These are phyloP conservation scores for Morus bassanus DNA, from an alignment of 2,797 vertebrate species.

Conservation along the genomic window DNA sequence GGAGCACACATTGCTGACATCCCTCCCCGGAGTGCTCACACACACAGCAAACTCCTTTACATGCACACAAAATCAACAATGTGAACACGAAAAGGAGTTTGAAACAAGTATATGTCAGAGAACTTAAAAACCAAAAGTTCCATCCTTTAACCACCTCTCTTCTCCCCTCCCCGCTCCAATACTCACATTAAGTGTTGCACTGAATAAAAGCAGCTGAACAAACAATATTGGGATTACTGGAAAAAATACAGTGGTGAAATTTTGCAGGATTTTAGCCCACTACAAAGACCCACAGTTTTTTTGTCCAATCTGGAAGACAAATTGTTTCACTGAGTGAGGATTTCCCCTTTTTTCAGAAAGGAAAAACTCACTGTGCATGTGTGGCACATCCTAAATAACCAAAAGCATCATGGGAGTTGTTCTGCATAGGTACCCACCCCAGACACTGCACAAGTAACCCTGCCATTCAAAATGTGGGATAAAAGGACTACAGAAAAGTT, in stretches of 20 bases:
- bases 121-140: background rate
- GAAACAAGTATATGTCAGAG: background rate
- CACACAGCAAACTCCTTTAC: background rate
- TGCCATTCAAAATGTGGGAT: background rate
- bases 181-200: background rate
- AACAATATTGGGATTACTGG: conserved; percentile 27
- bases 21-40: background rate
- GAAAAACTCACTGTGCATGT: background rate
- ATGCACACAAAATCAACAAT: background rate
- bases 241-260: conserved; percentile 17
- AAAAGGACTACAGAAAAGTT: background rate
- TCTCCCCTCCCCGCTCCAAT: background rate
- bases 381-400: background rate
- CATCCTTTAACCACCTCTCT: background rate
- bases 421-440: background rate
- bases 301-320: conserved; percentile 24
- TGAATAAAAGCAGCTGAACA: conserved; percentile 51
- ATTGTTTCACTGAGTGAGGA: conserved; percentile 16
- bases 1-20: background rate
- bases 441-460: background rate
- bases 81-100: background rate
- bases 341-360: background rate
- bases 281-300: conserved; percentile 12
- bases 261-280: conserved; percentile 1
- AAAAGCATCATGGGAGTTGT: background rate